Evolutionary conservation across 2,797 vertebrate genomes (phyloP).

Genomic region (Typhlichthys eigenmanni): DNA sequence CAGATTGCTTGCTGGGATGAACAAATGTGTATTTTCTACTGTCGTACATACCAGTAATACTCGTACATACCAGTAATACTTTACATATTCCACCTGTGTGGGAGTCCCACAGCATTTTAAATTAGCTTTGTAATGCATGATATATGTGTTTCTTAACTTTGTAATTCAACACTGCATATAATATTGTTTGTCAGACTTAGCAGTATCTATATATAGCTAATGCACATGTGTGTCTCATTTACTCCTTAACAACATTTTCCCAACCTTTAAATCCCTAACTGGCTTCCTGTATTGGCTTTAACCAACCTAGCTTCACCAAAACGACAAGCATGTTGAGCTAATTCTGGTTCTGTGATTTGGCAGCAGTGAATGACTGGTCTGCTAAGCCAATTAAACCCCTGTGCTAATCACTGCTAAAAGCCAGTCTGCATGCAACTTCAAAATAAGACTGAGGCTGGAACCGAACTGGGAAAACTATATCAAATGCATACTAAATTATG

Average conservation of each 20-base stretch:
- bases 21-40: not conserved
- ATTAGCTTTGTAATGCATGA: not conserved
- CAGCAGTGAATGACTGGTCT: constrained; percentile 43
- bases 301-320: constrained; percentile 7
- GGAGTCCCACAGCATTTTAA: too few relatives aligned
- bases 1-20: not conserved
- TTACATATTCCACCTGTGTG: not conserved
- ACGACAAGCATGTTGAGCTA: constrained; percentile 58
- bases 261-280: constrained; percentile 8
- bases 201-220: too few relatives aligned
- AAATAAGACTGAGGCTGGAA: constrained; percentile 14
- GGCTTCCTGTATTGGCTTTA: not conserved
- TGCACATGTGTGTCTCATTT: not conserved
- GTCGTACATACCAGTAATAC: too few relatives aligned
- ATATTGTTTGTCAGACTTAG: too few relatives aligned
- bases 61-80: not conserved
- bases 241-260: not conserved
- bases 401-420: constrained; percentile 35
- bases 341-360: constrained; percentile 73
- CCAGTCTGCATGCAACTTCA: constrained; percentile 25
- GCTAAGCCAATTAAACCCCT: constrained; percentile 59
- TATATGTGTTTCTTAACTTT: constrained; percentile 4
- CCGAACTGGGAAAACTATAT: constrained; percentile 1
- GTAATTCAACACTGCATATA: too few relatives aligned
- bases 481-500: not conserved